These are phyloP conservation scores for Eulemur rubriventer DNA, from an alignment of 2,797 vertebrate species.

Conservation along the genomic window DNA sequence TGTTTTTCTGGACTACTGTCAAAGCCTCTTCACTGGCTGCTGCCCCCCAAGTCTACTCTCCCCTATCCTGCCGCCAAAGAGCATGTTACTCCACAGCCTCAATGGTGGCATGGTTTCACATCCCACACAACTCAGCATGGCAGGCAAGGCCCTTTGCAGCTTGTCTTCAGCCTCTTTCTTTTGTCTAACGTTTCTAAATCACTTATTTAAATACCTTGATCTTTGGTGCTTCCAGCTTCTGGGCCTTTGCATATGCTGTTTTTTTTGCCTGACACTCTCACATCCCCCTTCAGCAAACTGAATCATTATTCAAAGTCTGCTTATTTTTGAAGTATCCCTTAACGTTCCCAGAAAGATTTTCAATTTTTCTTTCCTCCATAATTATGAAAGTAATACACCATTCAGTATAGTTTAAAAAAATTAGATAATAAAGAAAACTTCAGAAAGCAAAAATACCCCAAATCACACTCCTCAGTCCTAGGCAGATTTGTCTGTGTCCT, in stretches of 20 bases:
- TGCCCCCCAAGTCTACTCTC: neutral
- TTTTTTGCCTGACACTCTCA: neutral
- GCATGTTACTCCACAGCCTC: neutral
- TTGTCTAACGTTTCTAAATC: neutral
- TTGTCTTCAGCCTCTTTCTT: neutral
- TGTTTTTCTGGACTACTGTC: neutral
- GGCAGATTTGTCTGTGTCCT: neutral
- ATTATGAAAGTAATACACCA: neutral
- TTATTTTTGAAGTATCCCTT: neutral
- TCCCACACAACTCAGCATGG: neutral
- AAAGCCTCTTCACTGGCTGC: neutral
- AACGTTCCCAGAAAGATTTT: neutral
- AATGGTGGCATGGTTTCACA: neutral
- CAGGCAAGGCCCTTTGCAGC: neutral
- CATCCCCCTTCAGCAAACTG: neutral
- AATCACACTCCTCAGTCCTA: neutral
- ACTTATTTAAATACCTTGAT: neutral
- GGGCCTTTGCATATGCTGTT: neutral
- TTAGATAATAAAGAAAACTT: neutral
- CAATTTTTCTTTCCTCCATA: neutral
- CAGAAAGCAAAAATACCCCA: neutral
- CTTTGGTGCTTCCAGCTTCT: neutral
- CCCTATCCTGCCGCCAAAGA: neutral
- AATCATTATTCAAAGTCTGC: neutral
- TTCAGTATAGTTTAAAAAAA: neutral